These are phyloP conservation scores for Myotis findleyi DNA, from an alignment of 2,797 vertebrate species.

Conservation along the genomic window DNA sequence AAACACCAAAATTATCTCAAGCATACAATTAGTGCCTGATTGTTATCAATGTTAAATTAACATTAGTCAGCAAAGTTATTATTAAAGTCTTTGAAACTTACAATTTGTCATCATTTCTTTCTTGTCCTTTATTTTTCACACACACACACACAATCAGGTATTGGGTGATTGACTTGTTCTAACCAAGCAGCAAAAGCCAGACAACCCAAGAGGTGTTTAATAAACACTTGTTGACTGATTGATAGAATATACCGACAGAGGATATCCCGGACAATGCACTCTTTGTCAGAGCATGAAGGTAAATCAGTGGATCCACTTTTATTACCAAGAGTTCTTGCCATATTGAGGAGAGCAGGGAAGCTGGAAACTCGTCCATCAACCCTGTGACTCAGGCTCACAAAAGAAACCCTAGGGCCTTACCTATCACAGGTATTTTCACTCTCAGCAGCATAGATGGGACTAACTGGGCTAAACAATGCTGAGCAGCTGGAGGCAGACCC, in stretches of 20 bases:
- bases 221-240: conserved; percentile 73
- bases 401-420: background rate
- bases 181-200: background rate
- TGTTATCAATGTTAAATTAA: background rate
- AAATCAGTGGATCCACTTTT: background rate
- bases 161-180: conserved; percentile 30
- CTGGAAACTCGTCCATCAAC: background rate
- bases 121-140: background rate
- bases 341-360: background rate
- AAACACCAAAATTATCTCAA: background rate
- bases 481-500: background rate
- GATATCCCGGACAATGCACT: conserved; percentile 37
- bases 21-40: background rate
- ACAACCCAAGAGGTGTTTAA: conserved; percentile 53
- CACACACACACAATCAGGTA: background rate
- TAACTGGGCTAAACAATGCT: background rate
- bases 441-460: background rate
- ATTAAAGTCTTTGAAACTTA: background rate
- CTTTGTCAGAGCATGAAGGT: conserved; percentile 55
- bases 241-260: background rate
- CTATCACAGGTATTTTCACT: conserved; percentile 29
- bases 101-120: background rate
- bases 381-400: background rate
- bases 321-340: background rate
- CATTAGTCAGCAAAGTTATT: background rate